These are phyloP conservation scores for Xiphias gladius DNA, from an alignment of 2,113 vertebrate species.

Conservation along the genomic window DNA sequence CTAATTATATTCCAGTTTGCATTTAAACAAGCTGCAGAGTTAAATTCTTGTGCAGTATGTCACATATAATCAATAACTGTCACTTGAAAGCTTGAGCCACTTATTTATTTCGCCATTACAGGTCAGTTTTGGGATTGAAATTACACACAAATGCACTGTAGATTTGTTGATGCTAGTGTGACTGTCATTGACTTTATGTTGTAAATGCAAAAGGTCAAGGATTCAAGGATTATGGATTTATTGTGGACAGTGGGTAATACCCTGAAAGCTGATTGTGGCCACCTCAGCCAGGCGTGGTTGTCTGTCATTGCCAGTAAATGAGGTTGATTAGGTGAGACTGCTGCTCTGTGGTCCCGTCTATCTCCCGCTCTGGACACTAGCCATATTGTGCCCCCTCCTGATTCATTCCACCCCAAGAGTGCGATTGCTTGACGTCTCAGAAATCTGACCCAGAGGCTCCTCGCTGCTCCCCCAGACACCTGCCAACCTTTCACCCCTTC, in stretches of 20 bases:
- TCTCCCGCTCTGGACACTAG: slow-evolving; percentile 39
- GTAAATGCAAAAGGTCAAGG: slow-evolving; percentile 66
- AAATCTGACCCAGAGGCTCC: slow-evolving; percentile 70
- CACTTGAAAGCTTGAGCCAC: neutral
- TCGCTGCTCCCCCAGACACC: slow-evolving; percentile 75
- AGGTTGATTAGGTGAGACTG: slow-evolving; percentile 64
- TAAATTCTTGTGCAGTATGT: slow-evolving; percentile 16
- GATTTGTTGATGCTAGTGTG: slow-evolving; percentile 1
- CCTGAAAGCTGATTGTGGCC: slow-evolving; percentile 72
- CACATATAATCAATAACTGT: slow-evolving; percentile 8
- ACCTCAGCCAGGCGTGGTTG: slow-evolving; percentile 36
- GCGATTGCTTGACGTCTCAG: slow-evolving; percentile 58
- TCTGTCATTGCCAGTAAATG: slow-evolving; percentile 61
- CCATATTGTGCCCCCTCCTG: slow-evolving; percentile 42
- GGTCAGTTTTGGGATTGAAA: slow-evolving; percentile 1
- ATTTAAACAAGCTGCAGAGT: slow-evolving; percentile 22
- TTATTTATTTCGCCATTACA: slow-evolving; percentile 23
- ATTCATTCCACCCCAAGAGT: slow-evolving; percentile 15
- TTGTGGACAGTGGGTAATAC: slow-evolving; percentile 53
- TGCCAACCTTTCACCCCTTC: slow-evolving; percentile 82
- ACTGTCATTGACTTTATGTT: slow-evolving; percentile 31
- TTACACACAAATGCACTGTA: neutral
- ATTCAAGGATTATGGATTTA: slow-evolving; percentile 71
- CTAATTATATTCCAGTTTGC: slow-evolving; percentile 51
- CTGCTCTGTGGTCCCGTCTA: slow-evolving; percentile 41